Conservation (phyloP, 2,888 invertebrate species). For the Mesorhabditis belari region DNA sequence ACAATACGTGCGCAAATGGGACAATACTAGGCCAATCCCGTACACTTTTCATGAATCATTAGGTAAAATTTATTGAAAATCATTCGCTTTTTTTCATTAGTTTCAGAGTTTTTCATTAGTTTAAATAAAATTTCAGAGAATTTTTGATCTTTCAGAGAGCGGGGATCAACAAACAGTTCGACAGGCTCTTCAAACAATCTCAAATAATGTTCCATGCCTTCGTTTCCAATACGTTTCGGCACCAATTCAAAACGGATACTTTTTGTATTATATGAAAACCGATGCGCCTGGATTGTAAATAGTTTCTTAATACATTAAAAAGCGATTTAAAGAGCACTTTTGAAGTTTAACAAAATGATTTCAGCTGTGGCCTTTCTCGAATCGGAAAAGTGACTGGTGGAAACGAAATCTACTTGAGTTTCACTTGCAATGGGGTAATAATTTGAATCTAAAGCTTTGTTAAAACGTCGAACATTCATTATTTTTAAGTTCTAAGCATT, state of each 20-base stretch:
- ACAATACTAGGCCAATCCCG: constrained; percentile 24
- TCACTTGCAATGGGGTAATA: constrained; percentile 18
- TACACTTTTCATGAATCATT: constrained; percentile 30
- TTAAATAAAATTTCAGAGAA: not conserved
- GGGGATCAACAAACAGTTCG: constrained; percentile 15
- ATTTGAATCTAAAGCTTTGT: no score
- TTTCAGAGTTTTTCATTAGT: no score
- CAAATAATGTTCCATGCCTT: constrained; percentile 7
- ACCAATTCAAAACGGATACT: constrained; percentile 9
- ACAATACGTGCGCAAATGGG: constrained; percentile 23
- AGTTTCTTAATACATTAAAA: not conserved
- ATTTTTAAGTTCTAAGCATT: no score
- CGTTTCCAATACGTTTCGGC: constrained; percentile 13
- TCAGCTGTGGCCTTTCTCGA: constrained; percentile 34
- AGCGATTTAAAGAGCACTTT: not conserved
- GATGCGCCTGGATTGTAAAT: constrained; percentile 14
- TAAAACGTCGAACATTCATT: no score
- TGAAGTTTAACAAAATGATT: not conserved
- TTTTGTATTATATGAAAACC: constrained; percentile 33
- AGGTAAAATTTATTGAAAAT: no score
- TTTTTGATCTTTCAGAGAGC: constrained; percentile 11
- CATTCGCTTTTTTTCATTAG: no score
- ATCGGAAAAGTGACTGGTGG: constrained; percentile 27
- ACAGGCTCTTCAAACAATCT: constrained; percentile 8
- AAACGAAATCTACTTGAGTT: constrained; percentile 32